A percentile compares a stretch with the other conserved stretches of the same genome.
Evolutionary conservation across 2,888 invertebrate species (phyloP).

Genomic region (Dynastes tityus): DNA sequence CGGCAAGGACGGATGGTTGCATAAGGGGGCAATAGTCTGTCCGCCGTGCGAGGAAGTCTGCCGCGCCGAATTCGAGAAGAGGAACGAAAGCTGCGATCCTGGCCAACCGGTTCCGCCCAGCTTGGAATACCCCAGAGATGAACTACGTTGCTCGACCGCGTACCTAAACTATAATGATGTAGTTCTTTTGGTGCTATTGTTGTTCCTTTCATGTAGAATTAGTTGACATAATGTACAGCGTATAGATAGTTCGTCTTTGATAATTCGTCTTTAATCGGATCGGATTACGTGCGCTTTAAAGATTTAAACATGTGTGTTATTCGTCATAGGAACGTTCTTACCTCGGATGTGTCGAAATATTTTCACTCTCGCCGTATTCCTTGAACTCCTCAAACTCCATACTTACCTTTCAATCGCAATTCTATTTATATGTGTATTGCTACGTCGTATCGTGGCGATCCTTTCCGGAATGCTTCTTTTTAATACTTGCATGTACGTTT

Average conservation of each 20-base stretch:
- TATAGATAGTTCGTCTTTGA: neutral
- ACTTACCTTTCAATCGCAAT: no score
- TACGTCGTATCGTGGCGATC: no score
- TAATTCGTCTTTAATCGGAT: neutral
- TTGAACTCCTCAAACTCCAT: no score
- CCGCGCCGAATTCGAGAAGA: conserved; percentile 69
- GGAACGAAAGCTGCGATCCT: conserved; percentile 75
- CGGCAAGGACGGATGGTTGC: conserved; percentile 89
- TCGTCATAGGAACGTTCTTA: neutral
- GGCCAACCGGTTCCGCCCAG: conserved; percentile 69
- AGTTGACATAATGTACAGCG: neutral
- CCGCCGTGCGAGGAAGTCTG: conserved; percentile 93
- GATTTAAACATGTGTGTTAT: no score
- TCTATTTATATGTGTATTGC: no score
- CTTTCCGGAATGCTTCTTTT: no score
- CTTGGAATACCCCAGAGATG: conserved; percentile 5
- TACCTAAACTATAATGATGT: neutral
- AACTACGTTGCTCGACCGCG: neutral
- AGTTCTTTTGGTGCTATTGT: neutral
- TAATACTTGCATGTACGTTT: no score
- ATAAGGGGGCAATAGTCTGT: conserved; percentile 92
- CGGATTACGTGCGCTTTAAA: no score
- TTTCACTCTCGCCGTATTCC: no score
- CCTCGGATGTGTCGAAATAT: neutral
- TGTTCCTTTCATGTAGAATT: neutral